These are phyloP conservation scores for Scelioninae gen. 2 DNA, from an alignment of 2,888 invertebrate species.

Conservation along the genomic window DNA sequence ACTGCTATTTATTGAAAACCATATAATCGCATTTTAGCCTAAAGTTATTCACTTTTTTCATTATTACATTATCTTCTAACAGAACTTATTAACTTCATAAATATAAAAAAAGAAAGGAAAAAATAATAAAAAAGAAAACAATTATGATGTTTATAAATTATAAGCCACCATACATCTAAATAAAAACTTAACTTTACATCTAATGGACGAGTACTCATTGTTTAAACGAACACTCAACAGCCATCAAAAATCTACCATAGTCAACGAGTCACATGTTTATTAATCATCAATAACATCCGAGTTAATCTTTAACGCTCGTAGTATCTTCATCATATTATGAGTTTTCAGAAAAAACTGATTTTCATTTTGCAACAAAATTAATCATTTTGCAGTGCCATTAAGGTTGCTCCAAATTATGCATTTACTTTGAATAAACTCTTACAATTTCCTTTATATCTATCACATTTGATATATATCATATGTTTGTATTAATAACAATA, in stretches of 20 bases:
- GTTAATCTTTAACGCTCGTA: slow-evolving; percentile 9
- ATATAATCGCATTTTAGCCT: no score
- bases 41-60: slow-evolving; percentile 2
- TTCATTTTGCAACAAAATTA: no score
- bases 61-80: slow-evolving; percentile 3
- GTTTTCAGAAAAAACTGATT: no score
- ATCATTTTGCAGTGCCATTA: no score
- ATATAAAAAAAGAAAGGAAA: slow-evolving; percentile 36
- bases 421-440: no score
- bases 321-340: slow-evolving; percentile 13
- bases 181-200: slow-evolving; percentile 38
- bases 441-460: no score
- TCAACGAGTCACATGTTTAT: slow-evolving; percentile 35
- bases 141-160: slow-evolving; percentile 21
- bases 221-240: slow-evolving; percentile 25
- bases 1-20: slow-evolving; percentile 22
- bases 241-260: slow-evolving; percentile 41
- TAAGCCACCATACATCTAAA: slow-evolving; percentile 18
- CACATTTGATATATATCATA: no score
- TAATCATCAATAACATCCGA: slow-evolving; percentile 30
- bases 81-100: slow-evolving; percentile 8
- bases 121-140: slow-evolving; percentile 35
- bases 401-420: no score
- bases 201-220: slow-evolving; percentile 24
- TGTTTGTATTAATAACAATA: no score